Base-by-base conservation (phyloP, 2,888 invertebrate species). In the Papilio protenor region DNA sequence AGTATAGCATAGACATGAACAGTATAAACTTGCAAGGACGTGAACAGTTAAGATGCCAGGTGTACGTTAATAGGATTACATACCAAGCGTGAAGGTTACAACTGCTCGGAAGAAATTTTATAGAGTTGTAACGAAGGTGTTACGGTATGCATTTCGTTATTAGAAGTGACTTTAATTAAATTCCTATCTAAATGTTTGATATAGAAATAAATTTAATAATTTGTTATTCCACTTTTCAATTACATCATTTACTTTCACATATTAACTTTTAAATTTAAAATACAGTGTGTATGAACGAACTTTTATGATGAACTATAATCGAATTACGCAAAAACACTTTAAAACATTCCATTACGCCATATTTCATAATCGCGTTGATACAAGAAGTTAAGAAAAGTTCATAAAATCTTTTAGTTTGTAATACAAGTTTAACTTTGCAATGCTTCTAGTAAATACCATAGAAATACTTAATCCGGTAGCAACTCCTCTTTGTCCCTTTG, bases 1-100 rank as follows among this genome's bases (percentile, higher is more conserved):
- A 49, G 16, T 16, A 49, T 12, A 5, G 33, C 3, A 14, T 49
- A 49, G 49, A 16, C 49, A 14, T 49, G 49, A 40, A 49, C 52
- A 52, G 18, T 16, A 52, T 16, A 16, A 52, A 59, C 59, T 61
- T n/a, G 61, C 45, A 73, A 61, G 40, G 16, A 16, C 59, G 16
- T 23, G 21, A 55, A 11, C 6, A 8, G 40, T 40, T 55, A 23
- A 72, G 72, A 18, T 18, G 45, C 73, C 73, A 73, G 73, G 59
- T 73, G 73, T 40, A 11, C 57, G 57, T 14, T 73, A 73, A 73
- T 59, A 45, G 8, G 73, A 73, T 73, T 73, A 57, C 45, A 40
- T 45, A 45, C n/a, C 40, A 52, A 59, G 40, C 21, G 45, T 73
- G 45, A 73, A 57, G 57, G 57, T 73, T 73, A 52, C 33, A 33